These are phyloP conservation scores for Pterocles burchelli DNA, from an alignment of 2,113 vertebrate species.

Conservation along the genomic window DNA sequence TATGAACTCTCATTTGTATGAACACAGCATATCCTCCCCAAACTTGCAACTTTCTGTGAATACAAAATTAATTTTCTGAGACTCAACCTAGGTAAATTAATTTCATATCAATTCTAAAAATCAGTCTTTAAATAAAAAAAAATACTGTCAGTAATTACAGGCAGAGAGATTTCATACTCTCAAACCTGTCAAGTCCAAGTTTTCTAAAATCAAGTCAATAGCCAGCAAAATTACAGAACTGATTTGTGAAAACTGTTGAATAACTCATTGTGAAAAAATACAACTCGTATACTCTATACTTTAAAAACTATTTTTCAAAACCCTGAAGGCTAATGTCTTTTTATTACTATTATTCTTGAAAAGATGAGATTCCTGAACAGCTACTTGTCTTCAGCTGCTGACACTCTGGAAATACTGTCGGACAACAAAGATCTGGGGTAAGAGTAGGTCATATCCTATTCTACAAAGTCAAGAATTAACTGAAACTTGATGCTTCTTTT, in stretches of 20 bases:
- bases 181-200: background rate
- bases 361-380: background rate
- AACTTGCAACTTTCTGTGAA: conserved; percentile 8
- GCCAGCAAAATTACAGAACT: background rate
- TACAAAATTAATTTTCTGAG: conserved; percentile 19
- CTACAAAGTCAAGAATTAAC: background rate
- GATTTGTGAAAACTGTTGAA: conserved; percentile 1
- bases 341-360: background rate
- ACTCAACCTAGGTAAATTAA: background rate
- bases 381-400: background rate
- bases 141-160: background rate
- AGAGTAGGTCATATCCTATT: background rate
- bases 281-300: background rate
- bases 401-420: background rate
- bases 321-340: background rate
- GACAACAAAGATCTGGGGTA: background rate
- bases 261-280: background rate
- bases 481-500: background rate
- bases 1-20: background rate
- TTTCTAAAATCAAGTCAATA: conserved; percentile 20
- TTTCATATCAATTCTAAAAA: background rate
- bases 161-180: background rate
- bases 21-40: background rate
- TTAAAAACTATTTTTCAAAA: background rate
- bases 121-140: background rate